phyloP scores from a whole-genome alignment of 2,797 vertebrate genomes.

The Sylvia borin region DNA sequence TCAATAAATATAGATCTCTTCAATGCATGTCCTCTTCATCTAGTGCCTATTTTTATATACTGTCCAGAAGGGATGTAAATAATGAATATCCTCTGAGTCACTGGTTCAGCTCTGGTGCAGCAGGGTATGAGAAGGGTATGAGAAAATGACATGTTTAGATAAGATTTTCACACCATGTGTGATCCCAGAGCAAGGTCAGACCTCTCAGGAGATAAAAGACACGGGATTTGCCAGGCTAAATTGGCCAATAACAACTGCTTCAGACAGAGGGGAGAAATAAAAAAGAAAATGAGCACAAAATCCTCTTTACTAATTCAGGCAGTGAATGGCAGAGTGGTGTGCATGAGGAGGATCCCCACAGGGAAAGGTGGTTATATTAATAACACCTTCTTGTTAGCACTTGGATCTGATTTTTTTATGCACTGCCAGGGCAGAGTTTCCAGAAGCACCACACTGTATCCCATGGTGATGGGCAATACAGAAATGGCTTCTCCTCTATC shows the following conservation, averaged over 20 bases:
- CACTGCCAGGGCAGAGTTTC: not conserved
- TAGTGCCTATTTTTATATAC: not conserved
- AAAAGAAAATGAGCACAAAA: not conserved
- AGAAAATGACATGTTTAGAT: not conserved
- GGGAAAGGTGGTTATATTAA: not conserved
- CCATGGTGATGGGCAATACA: not conserved
- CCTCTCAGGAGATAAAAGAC: not conserved
- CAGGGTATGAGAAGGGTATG: too few relatives aligned
- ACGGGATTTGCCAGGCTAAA: not conserved
- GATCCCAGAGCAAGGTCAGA: not conserved
- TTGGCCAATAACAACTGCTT: not conserved
- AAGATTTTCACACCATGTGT: not conserved
- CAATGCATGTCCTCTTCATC: not conserved
- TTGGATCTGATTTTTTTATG: not conserved
- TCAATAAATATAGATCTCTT: not conserved
- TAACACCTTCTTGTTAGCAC: not conserved
- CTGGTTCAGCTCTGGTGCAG: not conserved
- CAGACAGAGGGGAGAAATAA: not conserved
- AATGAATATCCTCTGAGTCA: not conserved
- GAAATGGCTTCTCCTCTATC: not conserved
- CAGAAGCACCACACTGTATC: not conserved
- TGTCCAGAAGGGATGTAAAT: not conserved
- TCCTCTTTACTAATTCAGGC: not conserved
- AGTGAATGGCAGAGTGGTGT: rapidly evolving
- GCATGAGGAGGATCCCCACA: not conserved